A percentile compares a stretch with the other conserved stretches of the same genome.
These are phyloP conservation scores for Catamblyrhynchus diadema DNA, from an alignment of 2,797 vertebrate species.

Conservation along the genomic window DNA sequence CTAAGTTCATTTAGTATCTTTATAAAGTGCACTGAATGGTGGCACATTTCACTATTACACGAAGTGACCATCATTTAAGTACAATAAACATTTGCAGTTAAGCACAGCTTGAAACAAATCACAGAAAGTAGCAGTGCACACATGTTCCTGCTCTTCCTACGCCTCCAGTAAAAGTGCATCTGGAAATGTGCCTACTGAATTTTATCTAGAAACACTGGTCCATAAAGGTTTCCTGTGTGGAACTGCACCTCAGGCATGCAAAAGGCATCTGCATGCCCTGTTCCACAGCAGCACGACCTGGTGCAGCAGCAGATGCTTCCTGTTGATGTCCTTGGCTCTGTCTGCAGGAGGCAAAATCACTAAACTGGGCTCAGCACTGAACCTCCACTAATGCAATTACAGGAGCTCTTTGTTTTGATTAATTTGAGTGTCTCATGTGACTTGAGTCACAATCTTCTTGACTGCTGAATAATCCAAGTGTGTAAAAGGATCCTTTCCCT, in stretches of 20 bases:
- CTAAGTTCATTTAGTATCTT: neutral
- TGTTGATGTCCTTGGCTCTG: slow-evolving; percentile 13
- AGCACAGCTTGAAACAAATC: neutral
- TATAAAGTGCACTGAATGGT: neutral
- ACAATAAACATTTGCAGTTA: neutral
- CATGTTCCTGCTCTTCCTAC: neutral
- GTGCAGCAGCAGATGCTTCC: slow-evolving; percentile 4
- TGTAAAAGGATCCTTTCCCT: neutral
- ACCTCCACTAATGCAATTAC: neutral
- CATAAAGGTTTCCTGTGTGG: neutral
- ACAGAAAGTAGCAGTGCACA: neutral
- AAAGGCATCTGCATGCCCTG: slow-evolving; percentile 3
- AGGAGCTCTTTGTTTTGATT: slow-evolving; percentile 11
- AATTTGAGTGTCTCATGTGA: neutral
- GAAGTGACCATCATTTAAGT: neutral
- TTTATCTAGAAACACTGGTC: slow-evolving; percentile 4
- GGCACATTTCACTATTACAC: neutral
- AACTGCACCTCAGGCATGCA: neutral
- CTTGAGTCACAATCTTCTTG: neutral
- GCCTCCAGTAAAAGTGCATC: neutral
- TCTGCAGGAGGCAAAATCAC: neutral
- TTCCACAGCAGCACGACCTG: neutral
- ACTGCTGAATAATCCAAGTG: neutral
- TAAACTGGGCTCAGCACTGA: neutral
- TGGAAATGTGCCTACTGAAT: slow-evolving; percentile 6